Evolutionary conservation across 2,888 invertebrate species (phyloP), one percentile per base, ranked within the genome.

Genomic region (Melieria crassipennis): DNA sequence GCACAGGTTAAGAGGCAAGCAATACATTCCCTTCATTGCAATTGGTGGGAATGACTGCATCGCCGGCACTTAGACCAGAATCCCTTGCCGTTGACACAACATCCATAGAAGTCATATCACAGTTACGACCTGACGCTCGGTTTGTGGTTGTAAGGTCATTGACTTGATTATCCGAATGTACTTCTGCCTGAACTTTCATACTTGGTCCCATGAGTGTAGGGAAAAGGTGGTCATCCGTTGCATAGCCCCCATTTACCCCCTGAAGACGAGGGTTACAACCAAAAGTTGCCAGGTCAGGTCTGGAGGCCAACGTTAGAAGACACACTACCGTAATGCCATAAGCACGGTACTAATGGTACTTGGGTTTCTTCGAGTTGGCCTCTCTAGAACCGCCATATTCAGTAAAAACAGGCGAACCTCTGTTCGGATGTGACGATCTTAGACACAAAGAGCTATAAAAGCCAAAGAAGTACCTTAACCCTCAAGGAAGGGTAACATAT

Each of bases 261-360:
- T 42, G 4, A 61, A 61, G 61, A 9, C 61, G 42, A 61, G 16
- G 16, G 43, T 61, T 61, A 61, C 61, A 61, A 61, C 61, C 61
- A 43, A 45, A 61, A 45, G 42, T 7, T 45, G 61, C 42, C 61
- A 42, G 61, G 46, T 61, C n/a, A n/a, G n/a, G 43, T 61, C 61
- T 13, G 61, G 61, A 61, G 61, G 13, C 43, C 61, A 61, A 42
- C 61, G 43, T 61, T 10, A 43, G 30, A 43, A 61, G 61, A 61
- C 61, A 61, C 61, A 61, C 42, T 45, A 45, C 42, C 61, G 43
- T 61, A 61, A 45, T 61, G 61, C 45, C 61, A 61, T 61, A 5
- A 45, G 43, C n/a, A 42, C 61, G 45, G 43, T 61, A 61, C 45
- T n/a, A n/a, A 61, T 61, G 43, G 43, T 43, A 61, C 61, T 45